Evolutionary conservation across 2,888 invertebrate species (phyloP), one percentile per base, ranked within the genome.

Genomic region (Anarsia innoxiella): DNA sequence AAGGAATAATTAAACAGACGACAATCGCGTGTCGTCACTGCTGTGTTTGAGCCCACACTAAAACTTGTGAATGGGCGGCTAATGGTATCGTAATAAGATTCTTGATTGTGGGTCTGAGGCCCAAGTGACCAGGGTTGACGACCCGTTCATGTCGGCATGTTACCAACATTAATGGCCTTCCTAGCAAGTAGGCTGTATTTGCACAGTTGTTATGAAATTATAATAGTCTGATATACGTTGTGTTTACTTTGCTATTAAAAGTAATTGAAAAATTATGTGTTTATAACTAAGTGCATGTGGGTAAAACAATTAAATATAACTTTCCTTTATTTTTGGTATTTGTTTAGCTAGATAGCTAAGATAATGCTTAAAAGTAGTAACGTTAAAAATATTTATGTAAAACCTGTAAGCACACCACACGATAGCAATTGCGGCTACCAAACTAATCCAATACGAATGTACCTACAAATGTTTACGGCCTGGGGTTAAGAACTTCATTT

Each of bases 21-120:
- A 48, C 45, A 52, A 49, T 59, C 61, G 70, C 76, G 76, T 75
- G 71, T 69, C 59, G 59, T 50, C 73, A 50, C 53, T 51, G 52
- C 66, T 55, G 56, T 62, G 72, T 61, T 69, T 64, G 65, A 62
- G 64, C 64, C 63, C 58, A 63, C 40, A 76, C 75, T 76, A 53
- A 58, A 55, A 54, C 40, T 63, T 55, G 58, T 64, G 57, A 68
- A 63, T 66, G 66, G 57, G 44, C 48, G 50, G 54, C 50, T 63
- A 61, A 67, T 65, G 61, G 59, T 60, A 53, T 59, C 48, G 53
- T 56, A 53, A 58, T 56, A 53, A 53, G 52, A 58, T 57, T 51
- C 51, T 49, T 53, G 49, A 59, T 58, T 52, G 51, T 51, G 44
- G 50, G 47, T 47, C 48, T 50, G 51, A 52, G 51, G 51, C 47